Conservation (phyloP, 1,140 invertebrate genomes). For the Trinorchestia longiramus region DNA sequence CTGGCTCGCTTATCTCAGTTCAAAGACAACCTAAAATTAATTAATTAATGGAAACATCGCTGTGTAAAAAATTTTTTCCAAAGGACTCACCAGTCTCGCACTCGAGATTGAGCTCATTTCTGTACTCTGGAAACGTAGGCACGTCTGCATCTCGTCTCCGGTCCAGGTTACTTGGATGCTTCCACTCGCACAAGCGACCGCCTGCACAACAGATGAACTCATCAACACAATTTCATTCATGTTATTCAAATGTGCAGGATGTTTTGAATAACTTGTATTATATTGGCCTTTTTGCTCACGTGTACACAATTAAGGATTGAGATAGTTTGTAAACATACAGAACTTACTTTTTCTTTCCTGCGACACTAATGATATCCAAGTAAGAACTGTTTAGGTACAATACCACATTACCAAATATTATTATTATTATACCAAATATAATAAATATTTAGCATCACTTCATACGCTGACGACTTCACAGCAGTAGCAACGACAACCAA, state of each 20-base stretch:
- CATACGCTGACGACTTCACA: no score
- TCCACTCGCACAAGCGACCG: conserved; percentile 82
- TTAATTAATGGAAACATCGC: conserved; percentile 49
- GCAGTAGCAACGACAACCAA: no score
- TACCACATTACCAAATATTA: no score
- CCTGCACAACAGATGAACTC: conserved; percentile 78
- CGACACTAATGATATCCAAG: no score
- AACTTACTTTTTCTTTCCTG: no score
- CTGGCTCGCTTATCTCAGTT: neutral
- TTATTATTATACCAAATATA: no score
- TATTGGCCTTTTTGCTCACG: neutral
- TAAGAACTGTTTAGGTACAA: no score
- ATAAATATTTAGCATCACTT: no score
- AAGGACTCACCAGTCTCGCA: conserved; percentile 76
- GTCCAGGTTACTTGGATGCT: conserved; percentile 77
- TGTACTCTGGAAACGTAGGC: conserved; percentile 84
- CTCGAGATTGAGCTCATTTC: conserved; percentile 78
- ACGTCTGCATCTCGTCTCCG: conserved; percentile 83
- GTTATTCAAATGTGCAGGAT: neutral
- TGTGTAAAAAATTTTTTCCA: neutral
- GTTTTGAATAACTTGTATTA: neutral
- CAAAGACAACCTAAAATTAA: neutral
- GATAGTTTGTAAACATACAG: no score
- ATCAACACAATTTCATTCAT: neutral
- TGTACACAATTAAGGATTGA: no score